phyloP scores from a whole-genome alignment of 2,113 vertebrate genomes.

The Marmota flaviventris region DNA sequence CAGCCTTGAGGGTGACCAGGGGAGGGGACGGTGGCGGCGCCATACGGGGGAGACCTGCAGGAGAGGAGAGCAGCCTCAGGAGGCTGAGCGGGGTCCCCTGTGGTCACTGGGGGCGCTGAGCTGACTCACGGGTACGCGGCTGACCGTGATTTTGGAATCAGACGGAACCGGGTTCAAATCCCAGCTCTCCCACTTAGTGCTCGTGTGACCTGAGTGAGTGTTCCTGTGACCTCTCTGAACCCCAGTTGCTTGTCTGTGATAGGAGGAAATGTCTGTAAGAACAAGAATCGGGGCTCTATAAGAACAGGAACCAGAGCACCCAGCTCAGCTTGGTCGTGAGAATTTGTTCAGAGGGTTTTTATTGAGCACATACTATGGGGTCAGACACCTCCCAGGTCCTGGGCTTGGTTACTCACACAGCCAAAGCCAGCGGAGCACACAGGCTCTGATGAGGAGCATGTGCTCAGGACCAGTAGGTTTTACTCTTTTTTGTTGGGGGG shows the following conservation, averaged over 20 bases:
- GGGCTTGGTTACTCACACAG: neutral
- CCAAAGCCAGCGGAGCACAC: neutral
- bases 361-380: neutral
- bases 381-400: neutral
- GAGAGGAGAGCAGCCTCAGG: neutral
- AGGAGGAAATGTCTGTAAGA: neutral
- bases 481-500: no score
- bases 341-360: no score
- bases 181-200: neutral
- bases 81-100: neutral
- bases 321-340: neutral
- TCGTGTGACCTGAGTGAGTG: neutral
- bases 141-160: neutral
- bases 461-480: no score
- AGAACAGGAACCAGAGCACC: rapidly evolving
- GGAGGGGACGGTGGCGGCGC: neutral
- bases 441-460: rapidly evolving
- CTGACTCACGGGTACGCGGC: no score
- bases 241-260: neutral
- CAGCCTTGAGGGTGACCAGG: neutral
- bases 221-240: neutral
- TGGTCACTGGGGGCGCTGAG: rapidly evolving
- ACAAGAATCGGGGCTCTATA: neutral
- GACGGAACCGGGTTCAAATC: neutral
- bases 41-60: neutral